phyloP scores from a whole-genome alignment of 2,113 vertebrate genomes.

The Dascyllus trimaculatus region DNA sequence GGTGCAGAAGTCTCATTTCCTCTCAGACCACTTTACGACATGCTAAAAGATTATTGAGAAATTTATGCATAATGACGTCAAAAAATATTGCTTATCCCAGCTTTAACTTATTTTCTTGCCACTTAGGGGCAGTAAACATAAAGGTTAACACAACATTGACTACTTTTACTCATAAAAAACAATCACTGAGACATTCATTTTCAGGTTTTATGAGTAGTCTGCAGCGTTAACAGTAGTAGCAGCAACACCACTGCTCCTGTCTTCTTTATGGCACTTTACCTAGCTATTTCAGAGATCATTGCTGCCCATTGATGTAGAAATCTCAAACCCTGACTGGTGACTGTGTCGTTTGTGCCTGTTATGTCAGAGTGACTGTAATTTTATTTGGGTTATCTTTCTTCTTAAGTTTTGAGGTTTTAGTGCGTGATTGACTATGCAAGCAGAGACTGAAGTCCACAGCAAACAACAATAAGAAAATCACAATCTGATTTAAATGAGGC shows the following conservation, averaged over 20 bases:
- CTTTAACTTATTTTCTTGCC: neutral
- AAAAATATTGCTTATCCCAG: no score
- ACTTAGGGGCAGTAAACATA: neutral
- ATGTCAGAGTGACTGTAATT: neutral
- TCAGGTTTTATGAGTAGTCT: neutral
- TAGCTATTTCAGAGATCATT: no score
- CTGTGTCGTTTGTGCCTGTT: neutral
- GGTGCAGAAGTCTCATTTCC: no score
- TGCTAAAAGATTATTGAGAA: no score
- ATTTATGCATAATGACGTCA: no score
- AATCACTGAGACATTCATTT: no score
- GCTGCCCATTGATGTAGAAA: neutral
- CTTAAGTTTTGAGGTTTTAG: neutral
- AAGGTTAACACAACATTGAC: neutral
- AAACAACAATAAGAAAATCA: conserved; percentile 44
- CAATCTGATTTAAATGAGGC: conserved; percentile 3
- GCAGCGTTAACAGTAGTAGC: neutral
- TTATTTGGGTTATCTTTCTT: neutral
- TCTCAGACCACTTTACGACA: no score
- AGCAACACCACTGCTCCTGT: no score
- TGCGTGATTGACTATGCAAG: conserved; percentile 11
- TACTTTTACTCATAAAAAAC: no score
- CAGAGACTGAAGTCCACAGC: conserved; percentile 41
- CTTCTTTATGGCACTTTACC: no score
- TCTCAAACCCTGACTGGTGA: neutral